phyloP scores from a whole-genome alignment of 2,888 invertebrate species.

The Hypomecis atomaria region DNA sequence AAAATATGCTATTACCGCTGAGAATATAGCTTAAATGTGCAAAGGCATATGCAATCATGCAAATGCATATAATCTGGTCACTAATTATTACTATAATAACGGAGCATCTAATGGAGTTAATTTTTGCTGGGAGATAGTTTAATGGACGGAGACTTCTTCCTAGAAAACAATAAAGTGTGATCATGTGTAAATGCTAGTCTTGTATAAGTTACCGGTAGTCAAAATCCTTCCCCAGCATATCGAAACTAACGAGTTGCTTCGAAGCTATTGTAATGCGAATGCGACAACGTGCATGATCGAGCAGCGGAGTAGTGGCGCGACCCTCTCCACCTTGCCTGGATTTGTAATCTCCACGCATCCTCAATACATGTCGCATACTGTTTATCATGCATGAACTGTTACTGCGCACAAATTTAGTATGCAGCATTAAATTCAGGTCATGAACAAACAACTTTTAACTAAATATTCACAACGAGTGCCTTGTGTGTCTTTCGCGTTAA shows the following conservation, averaged over 20 bases:
- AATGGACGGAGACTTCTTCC: too few species aligned
- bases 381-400: constrained; percentile 62
- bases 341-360: constrained; percentile 43
- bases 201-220: not conserved
- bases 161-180: too few species aligned
- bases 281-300: constrained; percentile 19
- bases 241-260: constrained; percentile 24
- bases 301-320: constrained; percentile 12
- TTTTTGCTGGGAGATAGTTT: too few species aligned
- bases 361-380: constrained; percentile 44
- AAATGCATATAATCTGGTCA: too few species aligned
- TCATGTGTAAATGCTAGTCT: too few species aligned
- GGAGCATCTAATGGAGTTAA: too few species aligned
- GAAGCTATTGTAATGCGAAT: constrained; percentile 15
- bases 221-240: not conserved
- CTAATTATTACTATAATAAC: too few species aligned
- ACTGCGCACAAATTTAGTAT: constrained; percentile 62
- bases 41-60: too few species aligned
- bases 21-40: too few species aligned
- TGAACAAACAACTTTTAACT: constrained; percentile 67
- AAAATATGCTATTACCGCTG: too few species aligned
- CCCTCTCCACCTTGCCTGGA: constrained; percentile 26
- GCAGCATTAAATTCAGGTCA: constrained; percentile 72
- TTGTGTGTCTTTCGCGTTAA: constrained; percentile 36
- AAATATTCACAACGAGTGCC: constrained; percentile 63